These are phyloP conservation scores for Coregonus clupeaformis DNA, from an alignment of 2,113 vertebrate genomes.

Conservation along the genomic window DNA sequence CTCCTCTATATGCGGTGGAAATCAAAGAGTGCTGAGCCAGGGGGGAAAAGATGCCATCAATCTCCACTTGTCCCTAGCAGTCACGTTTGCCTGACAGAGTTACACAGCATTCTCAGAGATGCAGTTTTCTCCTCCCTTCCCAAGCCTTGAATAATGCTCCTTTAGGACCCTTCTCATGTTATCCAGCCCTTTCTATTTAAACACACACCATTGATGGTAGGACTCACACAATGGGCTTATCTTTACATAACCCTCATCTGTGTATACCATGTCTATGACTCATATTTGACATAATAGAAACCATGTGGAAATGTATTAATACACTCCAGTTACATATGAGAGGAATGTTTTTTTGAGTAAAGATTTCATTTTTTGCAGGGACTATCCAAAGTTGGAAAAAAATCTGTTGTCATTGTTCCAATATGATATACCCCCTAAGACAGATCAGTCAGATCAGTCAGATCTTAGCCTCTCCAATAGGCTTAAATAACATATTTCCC, in stretches of 20 bases:
- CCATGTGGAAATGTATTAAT: too few relatives aligned
- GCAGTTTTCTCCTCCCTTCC: not conserved
- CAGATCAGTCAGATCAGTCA: conserved; percentile 54
- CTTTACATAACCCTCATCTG: too few relatives aligned
- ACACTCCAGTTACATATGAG: conserved; percentile 24
- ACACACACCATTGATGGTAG: too few relatives aligned
- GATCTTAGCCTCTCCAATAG: conserved; percentile 60
- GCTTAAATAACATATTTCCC: conserved; percentile 48
- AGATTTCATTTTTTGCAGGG: conserved; percentile 29
- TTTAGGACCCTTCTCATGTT: not conserved
- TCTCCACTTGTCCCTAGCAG: conserved; percentile 68
- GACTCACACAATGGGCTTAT: too few relatives aligned
- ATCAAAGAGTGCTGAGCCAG: conserved; percentile 75
- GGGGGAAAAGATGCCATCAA: conserved; percentile 68
- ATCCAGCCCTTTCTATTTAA: not conserved
- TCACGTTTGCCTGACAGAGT: conserved; percentile 72
- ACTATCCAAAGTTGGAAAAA: conserved; percentile 51
- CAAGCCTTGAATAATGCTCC: not conserved
- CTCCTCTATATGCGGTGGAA: conserved; percentile 29
- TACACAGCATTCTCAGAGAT: too few relatives aligned
- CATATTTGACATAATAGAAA: too few relatives aligned
- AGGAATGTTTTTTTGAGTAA: conserved; percentile 21
- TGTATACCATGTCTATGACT: too few relatives aligned
- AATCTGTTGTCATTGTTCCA: conserved; percentile 61
- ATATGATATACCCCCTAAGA: conserved; percentile 58